phyloP scores from a whole-genome alignment of 2,888 invertebrate genomes.

The Xanthorhoe designata region DNA sequence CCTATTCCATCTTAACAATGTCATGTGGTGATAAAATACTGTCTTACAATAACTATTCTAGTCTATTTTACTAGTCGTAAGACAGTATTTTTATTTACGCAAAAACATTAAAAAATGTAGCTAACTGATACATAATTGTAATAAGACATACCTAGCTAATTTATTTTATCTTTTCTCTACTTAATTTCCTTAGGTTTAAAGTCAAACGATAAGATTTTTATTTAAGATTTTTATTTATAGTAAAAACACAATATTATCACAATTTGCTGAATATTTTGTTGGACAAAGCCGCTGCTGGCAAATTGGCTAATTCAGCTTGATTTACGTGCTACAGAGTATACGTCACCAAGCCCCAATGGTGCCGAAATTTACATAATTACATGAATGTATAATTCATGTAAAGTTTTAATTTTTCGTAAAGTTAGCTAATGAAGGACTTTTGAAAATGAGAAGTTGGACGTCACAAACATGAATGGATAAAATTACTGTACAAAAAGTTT shows the following conservation, averaged over 20 bases:
- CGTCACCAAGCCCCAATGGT: slow-evolving; percentile 29
- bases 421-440: slow-evolving; percentile 15
- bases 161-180: no score
- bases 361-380: slow-evolving; percentile 23
- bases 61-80: no score
- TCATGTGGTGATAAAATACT: no score
- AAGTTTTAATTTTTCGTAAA: slow-evolving; percentile 28
- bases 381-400: slow-evolving; percentile 5
- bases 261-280: background rate
- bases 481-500: background rate
- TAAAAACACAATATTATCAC: background rate
- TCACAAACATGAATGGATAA: background rate
- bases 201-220: no score
- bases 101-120: no score
- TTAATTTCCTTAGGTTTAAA: no score
- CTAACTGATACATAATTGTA: no score
- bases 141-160: no score
- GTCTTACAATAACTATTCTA: no score
- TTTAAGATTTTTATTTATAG: no score
- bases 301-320: slow-evolving; percentile 21
- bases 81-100: no score
- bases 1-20: no score
- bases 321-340: slow-evolving; percentile 26
- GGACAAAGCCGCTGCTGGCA: background rate
- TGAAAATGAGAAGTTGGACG: slow-evolving; percentile 7